Conservation (phyloP, 2,797 vertebrate genomes). For the Neosilurus hyrtlii region DNA sequence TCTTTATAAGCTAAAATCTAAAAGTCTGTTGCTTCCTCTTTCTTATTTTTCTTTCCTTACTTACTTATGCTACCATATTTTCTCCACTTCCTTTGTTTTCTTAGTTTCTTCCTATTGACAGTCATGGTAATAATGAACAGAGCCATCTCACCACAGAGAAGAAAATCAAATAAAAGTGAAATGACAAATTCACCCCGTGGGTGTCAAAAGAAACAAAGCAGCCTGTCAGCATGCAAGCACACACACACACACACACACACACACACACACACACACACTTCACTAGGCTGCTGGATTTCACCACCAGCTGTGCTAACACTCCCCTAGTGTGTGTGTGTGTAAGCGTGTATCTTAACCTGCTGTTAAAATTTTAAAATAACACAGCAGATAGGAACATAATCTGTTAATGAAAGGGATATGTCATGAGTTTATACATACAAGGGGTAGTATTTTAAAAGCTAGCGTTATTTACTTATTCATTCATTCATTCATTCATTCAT, state of each 20-base stretch:
- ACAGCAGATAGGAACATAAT: neutral
- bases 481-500: conserved; percentile 12
- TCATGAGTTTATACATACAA: conserved; percentile 16
- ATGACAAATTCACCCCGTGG: conserved; percentile 79
- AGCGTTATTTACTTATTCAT: conserved; percentile 5
- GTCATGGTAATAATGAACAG: conserved; percentile 46
- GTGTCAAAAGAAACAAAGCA: conserved; percentile 77
- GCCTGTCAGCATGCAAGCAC: conserved; percentile 59
- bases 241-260: conserved; percentile 51
- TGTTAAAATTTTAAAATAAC: neutral
- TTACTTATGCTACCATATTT: neutral
- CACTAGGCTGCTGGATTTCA: conserved; percentile 78
- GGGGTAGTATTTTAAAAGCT: neutral
- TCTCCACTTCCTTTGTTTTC: neutral
- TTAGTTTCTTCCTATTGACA: conserved; percentile 32
- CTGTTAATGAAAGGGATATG: neutral
- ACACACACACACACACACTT: conserved; percentile 63
- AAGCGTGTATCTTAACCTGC: neutral
- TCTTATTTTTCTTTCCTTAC: conserved; percentile 1
- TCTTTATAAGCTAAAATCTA: neutral
- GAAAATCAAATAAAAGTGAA: conserved; percentile 78
- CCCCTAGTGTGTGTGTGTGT: conserved; percentile 20
- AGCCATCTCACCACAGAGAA: conserved; percentile 62
- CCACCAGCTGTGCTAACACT: conserved; percentile 82
- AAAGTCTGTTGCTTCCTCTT: neutral